Conservation (phyloP, 2,888 invertebrate genomes). For the Heteromurus nitidus region DNA sequence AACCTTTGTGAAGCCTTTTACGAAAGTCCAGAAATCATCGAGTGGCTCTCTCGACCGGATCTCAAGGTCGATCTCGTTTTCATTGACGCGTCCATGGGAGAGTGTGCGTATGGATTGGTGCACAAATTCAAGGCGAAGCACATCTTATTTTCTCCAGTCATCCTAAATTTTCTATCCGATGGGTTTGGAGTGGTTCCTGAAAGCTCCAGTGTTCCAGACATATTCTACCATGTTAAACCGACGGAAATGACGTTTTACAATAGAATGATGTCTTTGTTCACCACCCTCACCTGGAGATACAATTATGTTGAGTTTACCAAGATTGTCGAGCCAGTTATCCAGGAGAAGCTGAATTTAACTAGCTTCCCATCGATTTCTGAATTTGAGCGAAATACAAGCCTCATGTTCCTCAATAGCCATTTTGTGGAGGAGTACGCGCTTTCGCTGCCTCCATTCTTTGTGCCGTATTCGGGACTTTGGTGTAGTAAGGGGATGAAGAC, state of each 20-base stretch:
- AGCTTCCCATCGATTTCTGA: conserved; percentile 26
- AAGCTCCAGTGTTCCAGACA: conserved; percentile 12
- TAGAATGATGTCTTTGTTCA: too few relatives aligned
- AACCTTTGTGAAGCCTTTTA: conserved; percentile 47
- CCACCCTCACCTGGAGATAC: too few relatives aligned
- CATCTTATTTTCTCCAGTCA: not conserved
- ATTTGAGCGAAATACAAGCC: conserved; percentile 42
- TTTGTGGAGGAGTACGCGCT: conserved; percentile 41
- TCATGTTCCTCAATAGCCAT: conserved; percentile 40
- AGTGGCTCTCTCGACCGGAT: conserved; percentile 39
- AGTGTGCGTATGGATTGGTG: conserved; percentile 47
- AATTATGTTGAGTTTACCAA: not conserved
- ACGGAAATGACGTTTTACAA: conserved; percentile 6
- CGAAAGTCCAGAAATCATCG: conserved; percentile 34
- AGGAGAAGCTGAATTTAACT: conserved; percentile 4
- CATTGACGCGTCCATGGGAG: conserved; percentile 15
- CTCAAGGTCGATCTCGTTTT: conserved; percentile 28
- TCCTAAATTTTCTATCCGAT: not conserved
- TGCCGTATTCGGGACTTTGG: conserved; percentile 29
- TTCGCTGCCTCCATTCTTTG: conserved; percentile 50
- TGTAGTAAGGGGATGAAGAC: conserved; percentile 1
- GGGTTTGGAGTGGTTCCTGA: conserved; percentile 22
- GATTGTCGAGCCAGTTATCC: conserved; percentile 1
- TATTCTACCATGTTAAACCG: not conserved
- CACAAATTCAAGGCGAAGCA: conserved; percentile 35